A percentile compares a stretch with the other conserved stretches of the same genome.
Conservation (phyloP, 2,888 invertebrate genomes). For the Latrodectus elegans region DNA sequence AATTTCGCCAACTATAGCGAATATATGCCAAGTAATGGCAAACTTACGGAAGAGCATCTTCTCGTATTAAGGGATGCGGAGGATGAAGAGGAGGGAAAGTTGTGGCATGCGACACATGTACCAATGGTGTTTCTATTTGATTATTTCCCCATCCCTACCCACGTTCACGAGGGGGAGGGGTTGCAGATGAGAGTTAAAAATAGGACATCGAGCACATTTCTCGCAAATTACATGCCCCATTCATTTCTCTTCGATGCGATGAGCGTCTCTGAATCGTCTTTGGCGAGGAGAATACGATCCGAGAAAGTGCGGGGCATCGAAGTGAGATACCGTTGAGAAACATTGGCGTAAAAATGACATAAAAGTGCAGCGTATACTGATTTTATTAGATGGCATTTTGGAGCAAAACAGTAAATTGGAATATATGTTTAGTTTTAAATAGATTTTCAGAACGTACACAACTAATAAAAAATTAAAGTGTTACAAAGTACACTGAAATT, state of each 20-base stretch:
- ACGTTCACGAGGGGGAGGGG: conserved; percentile 10
- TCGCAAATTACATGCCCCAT: neutral
- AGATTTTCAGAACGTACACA: too few relatives aligned
- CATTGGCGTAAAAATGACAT: too few relatives aligned
- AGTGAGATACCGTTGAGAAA: too few relatives aligned
- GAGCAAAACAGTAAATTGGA: too few relatives aligned
- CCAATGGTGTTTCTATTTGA: conserved; percentile 66
- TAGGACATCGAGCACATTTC: neutral
- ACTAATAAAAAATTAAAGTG: too few relatives aligned
- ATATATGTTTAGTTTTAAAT: too few relatives aligned
- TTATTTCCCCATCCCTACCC: conserved; percentile 44
- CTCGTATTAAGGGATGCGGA: conserved; percentile 51
- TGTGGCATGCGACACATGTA: conserved; percentile 67
- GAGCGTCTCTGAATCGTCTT: neutral
- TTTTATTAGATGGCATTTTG: too few relatives aligned
- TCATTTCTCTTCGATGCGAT: neutral
- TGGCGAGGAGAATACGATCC: too few relatives aligned
- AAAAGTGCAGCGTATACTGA: too few relatives aligned
- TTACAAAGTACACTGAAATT: too few relatives aligned
- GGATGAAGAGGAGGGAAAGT: conserved; percentile 41
- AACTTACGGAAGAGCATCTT: conserved; percentile 17
- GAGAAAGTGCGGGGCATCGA: too few relatives aligned
- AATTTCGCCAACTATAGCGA: conserved; percentile 16
- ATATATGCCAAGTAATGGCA: neutral
- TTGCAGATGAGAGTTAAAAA: conserved; percentile 40